Percentiles rank a stretch among this genome's conserved stretches.
Evolutionary conservation across 2,888 invertebrate species (phyloP).

Genomic region (Patella caerulea): DNA sequence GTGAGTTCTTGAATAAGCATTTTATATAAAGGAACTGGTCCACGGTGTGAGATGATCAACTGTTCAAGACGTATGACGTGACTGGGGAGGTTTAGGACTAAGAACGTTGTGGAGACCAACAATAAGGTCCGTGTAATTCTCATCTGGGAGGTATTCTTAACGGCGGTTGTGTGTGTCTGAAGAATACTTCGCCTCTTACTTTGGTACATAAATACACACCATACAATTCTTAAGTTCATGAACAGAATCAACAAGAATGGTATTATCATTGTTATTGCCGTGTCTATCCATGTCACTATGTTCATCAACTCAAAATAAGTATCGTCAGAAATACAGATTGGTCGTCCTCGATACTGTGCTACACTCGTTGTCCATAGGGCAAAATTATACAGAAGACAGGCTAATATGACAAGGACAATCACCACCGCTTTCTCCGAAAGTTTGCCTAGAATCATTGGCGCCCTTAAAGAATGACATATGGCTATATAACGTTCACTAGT

Average conservation of each 20-base stretch:
- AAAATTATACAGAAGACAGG: constrained; percentile 46
- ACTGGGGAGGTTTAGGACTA: constrained; percentile 61
- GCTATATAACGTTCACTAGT: constrained; percentile 88
- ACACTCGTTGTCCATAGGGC: constrained; percentile 52
- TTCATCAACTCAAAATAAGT: constrained; percentile 37
- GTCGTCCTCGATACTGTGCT: constrained; percentile 12
- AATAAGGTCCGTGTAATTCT: constrained; percentile 55
- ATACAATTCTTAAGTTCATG: constrained; percentile 45
- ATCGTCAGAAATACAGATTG: constrained; percentile 33
- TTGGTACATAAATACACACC: constrained; percentile 34
- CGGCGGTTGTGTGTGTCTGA: constrained; percentile 3
- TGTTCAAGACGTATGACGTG: constrained; percentile 53
- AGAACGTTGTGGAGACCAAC: constrained; percentile 55
- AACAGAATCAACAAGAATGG: constrained; percentile 47
- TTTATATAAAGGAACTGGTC: neutral
- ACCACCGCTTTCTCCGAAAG: constrained; percentile 49
- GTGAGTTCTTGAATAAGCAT: constrained; percentile 43
- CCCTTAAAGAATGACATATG: constrained; percentile 81
- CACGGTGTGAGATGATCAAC: constrained; percentile 35
- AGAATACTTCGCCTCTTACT: constrained; percentile 24
- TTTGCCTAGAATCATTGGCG: constrained; percentile 46
- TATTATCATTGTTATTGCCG: constrained; percentile 51
- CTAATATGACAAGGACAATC: constrained; percentile 32
- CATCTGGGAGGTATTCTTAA: constrained; percentile 41
- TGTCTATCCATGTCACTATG: constrained; percentile 52